Evolutionary conservation across 2,113 vertebrate species (phyloP).

Genomic region (Vulpes vulpes): DNA sequence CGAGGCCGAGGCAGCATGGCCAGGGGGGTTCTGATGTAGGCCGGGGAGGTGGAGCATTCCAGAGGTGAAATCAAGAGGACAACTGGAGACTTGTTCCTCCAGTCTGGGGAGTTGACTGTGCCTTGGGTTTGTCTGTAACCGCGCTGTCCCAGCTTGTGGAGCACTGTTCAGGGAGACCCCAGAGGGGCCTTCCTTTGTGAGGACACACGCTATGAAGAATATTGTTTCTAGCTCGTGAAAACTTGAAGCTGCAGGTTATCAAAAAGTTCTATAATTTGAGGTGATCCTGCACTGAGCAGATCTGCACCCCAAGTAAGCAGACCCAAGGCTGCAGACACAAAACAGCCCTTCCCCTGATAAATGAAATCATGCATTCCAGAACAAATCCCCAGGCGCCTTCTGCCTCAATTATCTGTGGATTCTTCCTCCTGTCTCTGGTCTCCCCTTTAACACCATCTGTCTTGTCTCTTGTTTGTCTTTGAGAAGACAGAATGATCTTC

Average conservation of each 20-base stretch:
- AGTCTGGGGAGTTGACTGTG: accelerated
- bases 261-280: background rate
- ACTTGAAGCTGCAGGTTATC: background rate
- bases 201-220: background rate
- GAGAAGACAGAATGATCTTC: slow-evolving; percentile 75
- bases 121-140: background rate
- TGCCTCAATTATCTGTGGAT: slow-evolving; percentile 16
- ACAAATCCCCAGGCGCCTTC: background rate
- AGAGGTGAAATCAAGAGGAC: background rate
- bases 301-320: background rate
- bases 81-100: background rate
- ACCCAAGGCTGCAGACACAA: background rate
- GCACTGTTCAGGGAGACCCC: background rate
- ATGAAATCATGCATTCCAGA: background rate
- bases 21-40: background rate
- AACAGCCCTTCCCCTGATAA: background rate
- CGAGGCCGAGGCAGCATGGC: background rate
- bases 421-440: slow-evolving; percentile 64
- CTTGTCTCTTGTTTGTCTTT: slow-evolving; percentile 72
- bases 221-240: background rate
- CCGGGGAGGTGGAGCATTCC: background rate
- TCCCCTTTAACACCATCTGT: slow-evolving; percentile 72
- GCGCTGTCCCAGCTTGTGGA: background rate
- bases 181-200: background rate
- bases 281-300: background rate